Evolutionary conservation across 2,113 vertebrate genomes (phyloP).

Genomic region (chimpanzee (Pan troglodytes)): NHGRI_mPanTro3-v2.1_pri NC_072403.2:19405501-19406000

Average conservation of each 20-base stretch:
- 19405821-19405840: not conserved
- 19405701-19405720: not conserved
- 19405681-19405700: not conserved
- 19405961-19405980: not conserved
- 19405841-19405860: not conserved
- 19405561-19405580: not conserved
- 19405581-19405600: not conserved
- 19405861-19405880: not conserved
- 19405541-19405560: too few relatives aligned
- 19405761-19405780: accelerated
- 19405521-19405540: not conserved
- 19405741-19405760: not conserved
- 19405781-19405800: not conserved
- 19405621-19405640: not conserved
- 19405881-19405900: not conserved
- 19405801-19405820: not conserved
- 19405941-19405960: not conserved
- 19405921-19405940: not conserved
- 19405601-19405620: not conserved
- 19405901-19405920: not conserved
- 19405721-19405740: not conserved
- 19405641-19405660: not conserved
- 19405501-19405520: not conserved
- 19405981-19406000: not conserved
- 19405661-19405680: not conserved